Evolutionary conservation across 2,888 invertebrate genomes (phyloP), one percentile per base, ranked within the genome.

Genomic region (Dryadula phaetusa): DNA sequence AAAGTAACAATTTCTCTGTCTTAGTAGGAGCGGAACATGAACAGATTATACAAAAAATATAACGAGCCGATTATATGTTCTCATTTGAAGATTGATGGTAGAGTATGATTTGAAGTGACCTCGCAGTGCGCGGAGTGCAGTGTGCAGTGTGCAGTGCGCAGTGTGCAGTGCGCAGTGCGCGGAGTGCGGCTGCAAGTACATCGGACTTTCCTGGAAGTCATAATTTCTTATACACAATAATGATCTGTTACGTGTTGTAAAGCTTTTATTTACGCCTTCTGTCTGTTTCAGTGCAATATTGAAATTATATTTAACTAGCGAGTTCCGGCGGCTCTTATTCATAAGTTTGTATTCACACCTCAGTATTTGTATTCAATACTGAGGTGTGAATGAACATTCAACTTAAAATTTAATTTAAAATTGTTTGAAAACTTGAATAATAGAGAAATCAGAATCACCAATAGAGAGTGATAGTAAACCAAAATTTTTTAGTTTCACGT

Each of bases 191-290:
- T n/a, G 37, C 37, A 18, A n/a, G 56, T 16, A 16, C 56, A 20
- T 0, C 16, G 37, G 22, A 14, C 56, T 40, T 40, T 56, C 56
- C 25, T 56, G 56, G 56, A 56, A 56, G 12, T 37, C 56, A 40
- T 56, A 22, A 56, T 56, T 56, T 56, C 56, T 56, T 40, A 56
- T 56, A 56, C 56, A 40, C 56, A 40, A 25, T 56, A 56, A 56
- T 56, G 14, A 56, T 22, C 56, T 25, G 54, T 56, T 56, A 40
- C 40, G 22, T 56, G 22, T 40, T 56, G 20, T 25, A 34, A 54
- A 37, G 34, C 34, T 37, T 54, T 54, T 37, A 54, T 54, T 54
- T 40, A 52, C 40, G 25, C 56, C 40, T 56, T 16, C 16, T 22
- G 40, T 40, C 40, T 40, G 56, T 56, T 25, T 56, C 40, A 40